Evolutionary conservation across 2,113 vertebrate species (phyloP), one percentile per base, ranked within the genome.

Genomic region (Scomber scombrus): DNA sequence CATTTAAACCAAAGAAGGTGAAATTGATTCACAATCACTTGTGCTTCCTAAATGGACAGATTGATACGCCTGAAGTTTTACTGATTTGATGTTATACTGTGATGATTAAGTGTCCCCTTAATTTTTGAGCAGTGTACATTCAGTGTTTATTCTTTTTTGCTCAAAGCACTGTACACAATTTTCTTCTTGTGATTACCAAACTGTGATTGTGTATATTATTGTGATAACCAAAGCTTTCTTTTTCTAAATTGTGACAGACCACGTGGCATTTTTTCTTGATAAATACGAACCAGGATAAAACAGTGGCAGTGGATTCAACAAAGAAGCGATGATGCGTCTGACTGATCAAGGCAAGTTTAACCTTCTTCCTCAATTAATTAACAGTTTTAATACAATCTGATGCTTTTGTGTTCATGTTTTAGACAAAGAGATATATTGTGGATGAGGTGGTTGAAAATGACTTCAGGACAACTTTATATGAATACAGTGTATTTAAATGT

Each of bases 311-410:
- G 31, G 1, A 0, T 8, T 21, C 19, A 16, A 11, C 40, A 1
- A 7, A 56, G 40, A 12, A 15, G 29, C 45, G 45, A 18, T 46
- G 46, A 90, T 86, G 85, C 64, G 1, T 51, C 23, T 40, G 23
- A 77, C 63, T 1, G 5, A 47, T 1, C 43, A n/a, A 82, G 81
- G 88, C 26, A 57, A 86, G 85, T 76, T n/a, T n/a, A n/a, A n/a
- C n/a, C n/a, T n/a, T 2, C 31, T 34, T 34, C 31, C 31, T 34
- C 31, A 0, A n/a, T 52, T 12, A 10, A 1, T 54, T 31, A 8
- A 14, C 19, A 18, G 1, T 16, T 56, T 75, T 18, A 0, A 54
- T 2, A 0, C 1, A 31, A 46, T 0, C 14, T 14, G 18, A 26
- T 1, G 0, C 14, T 5, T 0, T 66, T 8, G 34, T 21, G 6